Evolutionary conservation across 2,888 invertebrate species (phyloP), one percentile per base, ranked within the genome.

Genomic region (Ashinkailepas kermadecensis): DNA sequence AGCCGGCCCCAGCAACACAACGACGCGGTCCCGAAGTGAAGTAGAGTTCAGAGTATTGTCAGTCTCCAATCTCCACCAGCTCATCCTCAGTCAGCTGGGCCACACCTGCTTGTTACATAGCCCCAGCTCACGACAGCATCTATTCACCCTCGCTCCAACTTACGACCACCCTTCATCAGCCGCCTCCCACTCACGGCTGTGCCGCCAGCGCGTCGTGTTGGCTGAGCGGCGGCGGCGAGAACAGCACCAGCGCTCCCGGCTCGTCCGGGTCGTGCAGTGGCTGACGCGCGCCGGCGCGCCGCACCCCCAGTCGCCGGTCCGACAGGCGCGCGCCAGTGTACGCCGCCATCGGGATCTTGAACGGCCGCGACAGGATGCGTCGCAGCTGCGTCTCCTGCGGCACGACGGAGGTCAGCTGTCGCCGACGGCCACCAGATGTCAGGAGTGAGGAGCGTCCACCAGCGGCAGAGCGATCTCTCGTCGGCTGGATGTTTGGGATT

Each of bases 261-360:
- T 94, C 96, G 85, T 92, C 91, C 0, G 98, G 98, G 89, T 98
- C 98, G 86, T 96, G 95, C 15, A 99, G 88, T 0, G 98, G 90
- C 84, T 93, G 90, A 84, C 91, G 88, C 18, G 89, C 89, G 6
- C 88, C 92, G 87, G 85, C 91, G 87, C 90, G 90, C 85, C 89
- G 89, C 85, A 97, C 90, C 0, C 98, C 99, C 81, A 99, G 90
- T 84, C 93, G 92, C 86, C 94, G 91, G 82, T 92, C 91, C 21
- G 92, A 91, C 86, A 91, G 91, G 13, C 92, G 92, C 54, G 91
- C 89, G 21, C 92, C 92, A 62, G 92, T 90, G 88, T 97, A 98
- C 86, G 96, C 95, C 0, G 94, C 92, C 82, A 98, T 93, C 0
- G 98, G 98, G 57, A 97, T 94, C 89, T 95, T 94, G 87, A 97